phyloP scores from a whole-genome alignment of 2,797 vertebrate species.

The Helostoma temminkii region DNA sequence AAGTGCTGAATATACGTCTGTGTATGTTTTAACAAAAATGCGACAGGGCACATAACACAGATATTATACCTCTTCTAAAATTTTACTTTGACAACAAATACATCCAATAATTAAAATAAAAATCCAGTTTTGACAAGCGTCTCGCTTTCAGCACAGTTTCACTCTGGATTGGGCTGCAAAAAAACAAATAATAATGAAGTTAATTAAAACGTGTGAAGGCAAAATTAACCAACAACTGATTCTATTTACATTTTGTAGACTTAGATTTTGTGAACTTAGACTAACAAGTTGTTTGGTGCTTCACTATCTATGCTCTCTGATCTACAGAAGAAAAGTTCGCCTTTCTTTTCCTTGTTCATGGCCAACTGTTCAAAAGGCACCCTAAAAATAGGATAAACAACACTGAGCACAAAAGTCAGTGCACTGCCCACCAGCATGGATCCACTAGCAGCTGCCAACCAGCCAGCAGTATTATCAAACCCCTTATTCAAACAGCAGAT shows the following conservation, averaged over 20 bases:
- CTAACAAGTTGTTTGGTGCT: too few relatives aligned
- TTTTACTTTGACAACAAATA: constrained; percentile 7
- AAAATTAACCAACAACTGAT: too few relatives aligned
- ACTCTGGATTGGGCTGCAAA: neutral
- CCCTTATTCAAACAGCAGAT: constrained; percentile 57
- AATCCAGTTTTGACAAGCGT: neutral
- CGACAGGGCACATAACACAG: constrained; percentile 6
- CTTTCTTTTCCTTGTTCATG: neutral
- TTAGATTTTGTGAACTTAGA: too few relatives aligned
- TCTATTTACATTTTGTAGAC: too few relatives aligned
- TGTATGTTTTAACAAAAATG: constrained; percentile 43
- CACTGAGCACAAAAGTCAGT: neutral
- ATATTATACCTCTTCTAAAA: constrained; percentile 10
- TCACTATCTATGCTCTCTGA: neutral
- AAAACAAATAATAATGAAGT: neutral
- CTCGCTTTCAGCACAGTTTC: neutral
- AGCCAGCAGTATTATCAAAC: constrained; percentile 10
- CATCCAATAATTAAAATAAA: neutral
- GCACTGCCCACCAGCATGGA: neutral
- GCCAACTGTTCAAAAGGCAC: neutral
- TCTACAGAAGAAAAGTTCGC: neutral
- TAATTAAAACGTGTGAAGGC: neutral
- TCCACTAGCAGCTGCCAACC: constrained; percentile 29
- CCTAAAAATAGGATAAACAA: neutral
- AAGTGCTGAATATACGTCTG: constrained; percentile 18